Evolutionary conservation across 1,140 invertebrate species (phyloP).

Genomic region (Apis florea): DNA sequence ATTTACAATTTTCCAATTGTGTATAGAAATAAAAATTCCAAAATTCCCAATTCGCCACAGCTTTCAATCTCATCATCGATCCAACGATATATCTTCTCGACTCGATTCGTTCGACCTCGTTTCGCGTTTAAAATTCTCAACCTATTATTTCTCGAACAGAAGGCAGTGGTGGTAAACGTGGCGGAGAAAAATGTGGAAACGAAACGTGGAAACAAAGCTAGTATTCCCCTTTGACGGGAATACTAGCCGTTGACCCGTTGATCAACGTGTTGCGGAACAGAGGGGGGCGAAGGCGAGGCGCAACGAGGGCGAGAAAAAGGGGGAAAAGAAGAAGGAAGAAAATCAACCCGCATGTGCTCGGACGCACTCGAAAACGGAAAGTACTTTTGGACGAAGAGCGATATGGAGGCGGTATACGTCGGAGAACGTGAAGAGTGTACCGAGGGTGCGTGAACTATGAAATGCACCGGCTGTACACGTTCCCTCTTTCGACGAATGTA

Average conservation of each 20-base stretch:
- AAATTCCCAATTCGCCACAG: no score
- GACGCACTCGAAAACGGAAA: conserved; percentile 68
- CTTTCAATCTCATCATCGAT: no score
- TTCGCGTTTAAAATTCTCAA: no score
- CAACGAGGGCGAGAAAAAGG: conserved; percentile 27
- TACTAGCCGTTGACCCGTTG: conserved; percentile 22
- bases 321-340: conserved; percentile 57
- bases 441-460: conserved; percentile 61
- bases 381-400: conserved; percentile 69
- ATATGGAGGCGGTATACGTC: conserved; percentile 46
- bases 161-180: no score
- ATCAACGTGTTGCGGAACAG: neutral
- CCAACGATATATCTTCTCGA: no score
- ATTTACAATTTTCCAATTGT: no score
- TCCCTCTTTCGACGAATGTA: conserved; percentile 66
- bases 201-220: neutral
- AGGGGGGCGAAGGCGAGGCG: conserved; percentile 29
- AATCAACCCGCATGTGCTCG: conserved; percentile 70
- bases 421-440: conserved; percentile 50
- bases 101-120: no score
- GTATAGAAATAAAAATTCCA: no score
- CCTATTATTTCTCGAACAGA: no score
- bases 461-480: conserved; percentile 50
- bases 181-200: neutral
- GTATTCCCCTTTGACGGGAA: neutral